phyloP scores from a whole-genome alignment of 2,113 vertebrate genomes.

The Gymnobelideus leadbeateri region DNA sequence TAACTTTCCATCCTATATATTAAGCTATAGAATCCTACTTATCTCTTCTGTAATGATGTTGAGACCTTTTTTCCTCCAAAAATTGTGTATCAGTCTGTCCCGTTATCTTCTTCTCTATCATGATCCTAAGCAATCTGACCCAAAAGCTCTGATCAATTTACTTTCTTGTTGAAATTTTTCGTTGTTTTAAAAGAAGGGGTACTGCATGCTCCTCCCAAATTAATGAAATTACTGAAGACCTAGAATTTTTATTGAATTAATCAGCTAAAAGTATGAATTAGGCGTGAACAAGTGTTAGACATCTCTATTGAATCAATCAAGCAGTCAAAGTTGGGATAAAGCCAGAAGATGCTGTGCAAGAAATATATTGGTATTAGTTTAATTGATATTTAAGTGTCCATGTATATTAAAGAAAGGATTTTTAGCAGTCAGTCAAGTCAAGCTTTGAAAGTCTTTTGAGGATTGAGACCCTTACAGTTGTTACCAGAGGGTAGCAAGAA shows the following conservation, averaged over 20 bases:
- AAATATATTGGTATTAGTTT: too few relatives aligned
- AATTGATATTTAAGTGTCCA: background rate
- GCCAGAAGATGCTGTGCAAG: background rate
- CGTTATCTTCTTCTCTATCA: background rate
- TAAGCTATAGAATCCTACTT: background rate
- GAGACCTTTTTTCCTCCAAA: background rate
- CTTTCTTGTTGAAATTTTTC: background rate
- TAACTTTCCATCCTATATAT: background rate
- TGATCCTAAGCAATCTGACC: background rate
- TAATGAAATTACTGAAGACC: background rate
- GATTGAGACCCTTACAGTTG: background rate
- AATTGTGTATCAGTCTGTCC: background rate
- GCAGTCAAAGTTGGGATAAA: background rate
- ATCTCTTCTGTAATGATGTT: background rate
- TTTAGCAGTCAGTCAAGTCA: background rate
- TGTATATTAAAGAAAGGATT: background rate
- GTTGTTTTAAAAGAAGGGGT: background rate
- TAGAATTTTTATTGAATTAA: background rate
- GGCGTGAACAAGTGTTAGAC: background rate
- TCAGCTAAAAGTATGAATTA: background rate
- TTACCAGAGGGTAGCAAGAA: background rate
- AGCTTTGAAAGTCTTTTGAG: background rate
- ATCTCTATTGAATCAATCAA: background rate
- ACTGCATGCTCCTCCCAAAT: background rate
- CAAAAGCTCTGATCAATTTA: background rate